Conservation (phyloP, 2,797 vertebrate genomes). For the Oryzias sinensis region DNA sequence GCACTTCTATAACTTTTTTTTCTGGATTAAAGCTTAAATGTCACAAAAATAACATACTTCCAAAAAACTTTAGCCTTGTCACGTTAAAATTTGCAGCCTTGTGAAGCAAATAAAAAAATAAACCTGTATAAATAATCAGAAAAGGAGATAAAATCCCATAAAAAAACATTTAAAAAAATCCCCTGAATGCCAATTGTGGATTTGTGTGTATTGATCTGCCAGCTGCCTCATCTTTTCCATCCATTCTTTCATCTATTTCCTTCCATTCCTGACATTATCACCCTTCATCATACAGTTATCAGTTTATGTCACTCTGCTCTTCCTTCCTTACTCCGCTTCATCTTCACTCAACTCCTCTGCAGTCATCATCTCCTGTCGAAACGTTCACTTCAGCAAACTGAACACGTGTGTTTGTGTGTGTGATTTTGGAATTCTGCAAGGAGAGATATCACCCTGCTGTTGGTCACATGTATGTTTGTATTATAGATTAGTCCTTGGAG, state of each 20-base stretch:
- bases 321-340: constrained; percentile 39
- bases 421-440: constrained; percentile 29
- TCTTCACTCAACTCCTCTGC: constrained; percentile 44
- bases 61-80: too few relatives aligned
- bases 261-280: constrained; percentile 63
- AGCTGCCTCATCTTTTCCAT: constrained; percentile 39
- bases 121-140: background rate
- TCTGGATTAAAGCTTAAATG: background rate
- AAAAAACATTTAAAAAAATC: constrained; percentile 21
- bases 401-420: constrained; percentile 25
- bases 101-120: background rate
- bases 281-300: constrained; percentile 70
- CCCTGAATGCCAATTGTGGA: constrained; percentile 62
- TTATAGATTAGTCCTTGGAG: constrained; percentile 64
- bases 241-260: constrained; percentile 48
- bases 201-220: constrained; percentile 64
- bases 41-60: background rate
- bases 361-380: constrained; percentile 66
- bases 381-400: constrained; percentile 46
- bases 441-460: constrained; percentile 51
- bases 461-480: constrained; percentile 55
- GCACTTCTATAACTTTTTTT: too few relatives aligned
- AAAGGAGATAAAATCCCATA: background rate
- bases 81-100: too few relatives aligned
- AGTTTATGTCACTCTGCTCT: constrained; percentile 59